Conservation (phyloP, 2,888 invertebrate genomes). For the Crematogaster levior region DNA sequence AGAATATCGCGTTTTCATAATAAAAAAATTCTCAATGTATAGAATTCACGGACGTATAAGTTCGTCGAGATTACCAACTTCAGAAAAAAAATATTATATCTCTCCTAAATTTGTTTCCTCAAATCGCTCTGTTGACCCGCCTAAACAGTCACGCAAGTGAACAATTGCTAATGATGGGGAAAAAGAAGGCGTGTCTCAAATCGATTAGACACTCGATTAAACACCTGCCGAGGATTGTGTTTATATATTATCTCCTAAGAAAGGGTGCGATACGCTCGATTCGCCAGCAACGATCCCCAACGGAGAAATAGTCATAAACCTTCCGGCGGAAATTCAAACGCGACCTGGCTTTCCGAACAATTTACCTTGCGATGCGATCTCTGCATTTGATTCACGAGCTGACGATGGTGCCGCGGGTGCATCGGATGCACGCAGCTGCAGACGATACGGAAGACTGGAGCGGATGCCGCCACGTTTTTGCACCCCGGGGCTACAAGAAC, state of each 20-base stretch:
- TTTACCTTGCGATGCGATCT: constrained; percentile 69
- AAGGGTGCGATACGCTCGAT: constrained; percentile 69
- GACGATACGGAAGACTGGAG: constrained; percentile 53
- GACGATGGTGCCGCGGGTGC: constrained; percentile 42
- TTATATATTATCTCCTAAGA: constrained; percentile 60
- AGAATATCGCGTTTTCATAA: not conserved
- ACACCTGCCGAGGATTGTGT: constrained; percentile 35
- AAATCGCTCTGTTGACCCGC: not conserved
- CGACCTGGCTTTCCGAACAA: constrained; percentile 69
- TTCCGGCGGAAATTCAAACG: constrained; percentile 70
- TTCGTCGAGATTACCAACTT: not conserved
- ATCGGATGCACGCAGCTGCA: constrained; percentile 50
- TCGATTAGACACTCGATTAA: constrained; percentile 50
- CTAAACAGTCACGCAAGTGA: constrained; percentile 21
- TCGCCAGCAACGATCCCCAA: constrained; percentile 68
- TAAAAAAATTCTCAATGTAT: not conserved
- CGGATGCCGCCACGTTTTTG: constrained; percentile 50
- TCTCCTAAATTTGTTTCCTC: not conserved
- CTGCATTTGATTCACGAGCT: constrained; percentile 65
- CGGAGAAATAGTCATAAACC: constrained; percentile 71
- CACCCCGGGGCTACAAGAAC: constrained; percentile 45
- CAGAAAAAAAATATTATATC: not conserved
- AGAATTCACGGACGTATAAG: not conserved
- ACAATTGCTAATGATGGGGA: constrained; percentile 1
- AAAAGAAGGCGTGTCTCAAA: constrained; percentile 16